A percentile compares a stretch with the other conserved stretches of the same genome.
Evolutionary conservation across 1,140 invertebrate genomes (phyloP).

Genomic region (Aethina tumida): DNA sequence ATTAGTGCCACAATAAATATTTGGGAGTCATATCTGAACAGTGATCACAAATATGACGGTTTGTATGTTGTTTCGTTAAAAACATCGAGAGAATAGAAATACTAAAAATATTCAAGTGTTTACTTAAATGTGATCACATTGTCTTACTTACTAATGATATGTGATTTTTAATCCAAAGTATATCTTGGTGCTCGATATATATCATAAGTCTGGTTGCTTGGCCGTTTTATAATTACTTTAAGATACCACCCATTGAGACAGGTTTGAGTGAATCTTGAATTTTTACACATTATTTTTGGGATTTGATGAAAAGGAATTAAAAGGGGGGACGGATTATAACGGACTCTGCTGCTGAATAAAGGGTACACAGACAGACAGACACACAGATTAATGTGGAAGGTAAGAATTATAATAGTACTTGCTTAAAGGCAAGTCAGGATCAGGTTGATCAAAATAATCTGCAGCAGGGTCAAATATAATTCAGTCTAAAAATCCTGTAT

Average conservation of each 20-base stretch:
- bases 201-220: slow-evolving; percentile 27
- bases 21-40: slow-evolving; percentile 20
- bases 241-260: no score
- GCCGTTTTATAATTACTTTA: slow-evolving; percentile 5
- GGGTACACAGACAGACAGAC: slow-evolving; percentile 12
- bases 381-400: slow-evolving; percentile 28
- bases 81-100: slow-evolving; percentile 17
- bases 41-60: slow-evolving; percentile 17
- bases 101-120: slow-evolving; percentile 14
- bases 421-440: slow-evolving; percentile 32
- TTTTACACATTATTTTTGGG: no score
- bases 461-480: slow-evolving; percentile 42
- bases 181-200: slow-evolving; percentile 28
- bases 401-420: slow-evolving; percentile 35
- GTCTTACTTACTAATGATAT: slow-evolving; percentile 21
- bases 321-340: slow-evolving; percentile 31
- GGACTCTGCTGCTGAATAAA: slow-evolving; percentile 33
- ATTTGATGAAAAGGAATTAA: slow-evolving; percentile 3
- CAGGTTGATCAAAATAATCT: slow-evolving; percentile 32
- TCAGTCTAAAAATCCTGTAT: slow-evolving; percentile 94
- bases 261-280: slow-evolving; percentile 7
- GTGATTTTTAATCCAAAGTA: slow-evolving; percentile 16
- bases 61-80: slow-evolving; percentile 9
- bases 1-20: slow-evolving; percentile 31
- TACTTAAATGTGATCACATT: slow-evolving; percentile 17